phyloP scores from a whole-genome alignment of 2,797 vertebrate genomes.

The Sparidentex hasta region DNA sequence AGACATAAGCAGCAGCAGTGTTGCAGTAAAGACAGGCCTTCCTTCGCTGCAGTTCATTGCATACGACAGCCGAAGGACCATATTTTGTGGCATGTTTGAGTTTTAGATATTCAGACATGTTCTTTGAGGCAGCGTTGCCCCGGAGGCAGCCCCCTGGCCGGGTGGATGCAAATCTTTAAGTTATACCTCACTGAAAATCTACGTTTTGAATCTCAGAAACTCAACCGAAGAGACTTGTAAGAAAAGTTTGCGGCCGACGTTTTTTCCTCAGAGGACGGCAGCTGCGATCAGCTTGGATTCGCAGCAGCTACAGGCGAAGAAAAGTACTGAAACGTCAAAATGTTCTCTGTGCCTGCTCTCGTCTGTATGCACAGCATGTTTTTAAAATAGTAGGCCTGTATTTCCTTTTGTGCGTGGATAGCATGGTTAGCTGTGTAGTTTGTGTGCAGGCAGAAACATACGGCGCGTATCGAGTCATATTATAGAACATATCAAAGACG shows the following conservation, averaged over 20 bases:
- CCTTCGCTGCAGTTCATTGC: background rate
- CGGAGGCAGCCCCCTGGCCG: background rate
- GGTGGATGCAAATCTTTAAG: background rate
- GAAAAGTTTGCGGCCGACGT: constrained; percentile 2
- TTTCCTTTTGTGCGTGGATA: background rate
- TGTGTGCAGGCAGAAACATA: background rate
- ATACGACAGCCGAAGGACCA: background rate
- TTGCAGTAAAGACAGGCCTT: background rate
- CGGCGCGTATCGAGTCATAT: background rate
- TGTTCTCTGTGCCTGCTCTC: background rate
- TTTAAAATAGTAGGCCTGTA: too few relatives aligned
- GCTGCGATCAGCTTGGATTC: background rate
- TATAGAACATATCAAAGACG: background rate
- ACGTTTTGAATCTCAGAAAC: constrained; percentile 1
- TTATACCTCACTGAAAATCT: background rate
- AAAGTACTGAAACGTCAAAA: background rate
- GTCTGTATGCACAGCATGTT: background rate
- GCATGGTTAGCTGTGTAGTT: background rate
- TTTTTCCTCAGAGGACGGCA: background rate
- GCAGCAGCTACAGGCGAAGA: background rate
- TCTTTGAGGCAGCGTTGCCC: background rate
- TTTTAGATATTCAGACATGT: constrained; percentile 10
- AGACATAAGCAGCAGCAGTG: too few relatives aligned
- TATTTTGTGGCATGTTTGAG: background rate
- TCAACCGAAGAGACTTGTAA: background rate